Conservation (phyloP, 64 coral and sea anemone genomes). For the Hydrozoanthus tunicans region DNA sequence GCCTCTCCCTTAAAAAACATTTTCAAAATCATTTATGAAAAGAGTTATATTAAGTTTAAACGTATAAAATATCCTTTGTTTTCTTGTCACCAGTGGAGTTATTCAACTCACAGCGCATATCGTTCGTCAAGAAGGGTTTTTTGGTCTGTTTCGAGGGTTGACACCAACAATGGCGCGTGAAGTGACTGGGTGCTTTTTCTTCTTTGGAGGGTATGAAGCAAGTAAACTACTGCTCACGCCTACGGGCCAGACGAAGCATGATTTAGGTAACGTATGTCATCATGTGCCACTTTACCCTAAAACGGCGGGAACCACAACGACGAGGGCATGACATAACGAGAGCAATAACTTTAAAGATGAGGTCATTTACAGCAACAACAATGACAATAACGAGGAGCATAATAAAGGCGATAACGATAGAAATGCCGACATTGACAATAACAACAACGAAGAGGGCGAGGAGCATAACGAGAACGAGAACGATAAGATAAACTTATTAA, state of each 20-base stretch:
- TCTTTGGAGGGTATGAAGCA: slow-evolving; percentile 96
- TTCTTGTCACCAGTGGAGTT: slow-evolving; percentile 65
- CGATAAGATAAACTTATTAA: too few relatives aligned
- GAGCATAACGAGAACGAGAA: too few relatives aligned
- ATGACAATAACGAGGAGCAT: too few relatives aligned
- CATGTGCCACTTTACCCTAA: not conserved
- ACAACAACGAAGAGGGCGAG: too few relatives aligned
- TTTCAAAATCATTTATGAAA: too few relatives aligned
- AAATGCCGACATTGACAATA: too few relatives aligned
- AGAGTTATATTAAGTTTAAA: not conserved
- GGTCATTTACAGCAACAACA: too few relatives aligned
- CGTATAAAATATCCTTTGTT: not conserved
- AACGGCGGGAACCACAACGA: not conserved
- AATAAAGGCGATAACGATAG: too few relatives aligned
- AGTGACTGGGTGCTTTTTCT: slow-evolving; percentile 92
- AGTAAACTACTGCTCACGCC: slow-evolving; percentile 82
- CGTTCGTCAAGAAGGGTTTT: slow-evolving; percentile 73
- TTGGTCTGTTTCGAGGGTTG: slow-evolving; percentile 88
- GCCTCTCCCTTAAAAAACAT: too few relatives aligned
- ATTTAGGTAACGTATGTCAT: slow-evolving; percentile 59
- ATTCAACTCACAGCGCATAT: slow-evolving; percentile 86
- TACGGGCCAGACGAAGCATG: slow-evolving; percentile 74
- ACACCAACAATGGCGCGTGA: slow-evolving; percentile 77
- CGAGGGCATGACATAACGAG: too few relatives aligned
- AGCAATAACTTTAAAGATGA: too few relatives aligned